phyloP scores from a whole-genome alignment of 2,888 invertebrate species.

The Cerastis leucographa region DNA sequence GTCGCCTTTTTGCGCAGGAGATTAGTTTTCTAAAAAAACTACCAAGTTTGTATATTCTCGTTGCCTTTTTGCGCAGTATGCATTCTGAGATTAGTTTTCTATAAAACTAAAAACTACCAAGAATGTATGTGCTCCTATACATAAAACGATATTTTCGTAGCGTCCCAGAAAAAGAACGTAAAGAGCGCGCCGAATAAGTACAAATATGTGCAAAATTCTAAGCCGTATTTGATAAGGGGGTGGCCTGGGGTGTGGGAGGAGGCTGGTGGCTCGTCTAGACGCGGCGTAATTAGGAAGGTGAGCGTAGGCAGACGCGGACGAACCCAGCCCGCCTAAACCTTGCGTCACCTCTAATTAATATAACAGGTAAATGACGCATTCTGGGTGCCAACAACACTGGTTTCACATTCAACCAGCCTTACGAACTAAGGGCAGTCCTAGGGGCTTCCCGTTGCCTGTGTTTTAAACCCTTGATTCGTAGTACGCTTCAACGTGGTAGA shows the following conservation, averaged over 20 bases:
- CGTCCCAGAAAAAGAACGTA: conserved; percentile 31
- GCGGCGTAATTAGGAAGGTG: conserved; percentile 88
- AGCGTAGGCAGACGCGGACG: conserved; percentile 81
- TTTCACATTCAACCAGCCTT: conserved; percentile 14
- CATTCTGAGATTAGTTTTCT: conserved; percentile 15
- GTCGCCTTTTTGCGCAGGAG: conserved; percentile 12
- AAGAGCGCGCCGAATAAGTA: conserved; percentile 54
- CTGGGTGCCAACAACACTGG: conserved; percentile 37
- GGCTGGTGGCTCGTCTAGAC: conserved; percentile 88
- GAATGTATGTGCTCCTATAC: background rate
- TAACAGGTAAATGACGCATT: conserved; percentile 73
- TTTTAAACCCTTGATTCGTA: background rate
- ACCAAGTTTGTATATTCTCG: background rate
- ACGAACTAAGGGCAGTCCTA: background rate
- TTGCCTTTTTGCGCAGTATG: conserved; percentile 11
- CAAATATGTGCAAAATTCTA: conserved; percentile 71
- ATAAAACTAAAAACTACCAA: conserved; percentile 10
- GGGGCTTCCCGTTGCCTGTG: background rate
- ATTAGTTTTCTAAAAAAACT: conserved; percentile 8
- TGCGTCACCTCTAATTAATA: conserved; percentile 81
- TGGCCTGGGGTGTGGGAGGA: conserved; percentile 73
- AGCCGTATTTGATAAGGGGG: conserved; percentile 78
- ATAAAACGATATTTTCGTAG: conserved; percentile 17
- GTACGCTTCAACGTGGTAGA: background rate
- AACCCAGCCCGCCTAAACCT: conserved; percentile 68